Evolutionary conservation across 1,140 invertebrate genomes (phyloP).

Genomic region (Drosophila tsacasi): DNA sequence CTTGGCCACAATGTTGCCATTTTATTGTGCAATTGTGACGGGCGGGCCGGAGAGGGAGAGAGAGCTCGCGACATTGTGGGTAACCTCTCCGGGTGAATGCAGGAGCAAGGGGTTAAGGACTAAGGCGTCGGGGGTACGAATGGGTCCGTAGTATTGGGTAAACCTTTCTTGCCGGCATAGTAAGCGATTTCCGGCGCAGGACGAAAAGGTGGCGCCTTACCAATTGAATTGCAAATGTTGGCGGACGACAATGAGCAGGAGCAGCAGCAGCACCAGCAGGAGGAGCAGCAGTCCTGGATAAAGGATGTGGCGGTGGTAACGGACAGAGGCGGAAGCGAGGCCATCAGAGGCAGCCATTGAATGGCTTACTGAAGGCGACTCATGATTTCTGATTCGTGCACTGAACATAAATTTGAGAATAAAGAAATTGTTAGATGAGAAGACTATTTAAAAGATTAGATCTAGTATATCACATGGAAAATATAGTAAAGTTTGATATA

Average conservation of each 20-base stretch:
- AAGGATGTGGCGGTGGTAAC: constrained; percentile 3
- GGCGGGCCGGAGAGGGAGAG: constrained; percentile 12
- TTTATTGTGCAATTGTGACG: constrained; percentile 73
- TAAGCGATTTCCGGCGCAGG: constrained; percentile 78
- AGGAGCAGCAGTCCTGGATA: constrained; percentile 5
- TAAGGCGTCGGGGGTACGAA: neutral
- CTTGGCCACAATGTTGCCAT: constrained; percentile 64
- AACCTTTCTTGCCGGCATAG: constrained; percentile 66
- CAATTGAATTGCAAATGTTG: constrained; percentile 82
- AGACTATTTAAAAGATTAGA: neutral
- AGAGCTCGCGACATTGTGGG: constrained; percentile 42
- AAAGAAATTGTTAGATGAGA: rapidly evolving
- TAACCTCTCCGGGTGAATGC: neutral
- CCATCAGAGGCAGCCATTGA: constrained; percentile 74
- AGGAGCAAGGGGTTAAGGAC: constrained; percentile 9
- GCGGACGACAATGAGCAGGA: constrained; percentile 57
- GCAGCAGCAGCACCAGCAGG: neutral
- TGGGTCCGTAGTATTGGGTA: constrained; percentile 57
- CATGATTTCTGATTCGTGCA: constrained; percentile 35
- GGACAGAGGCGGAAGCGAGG: constrained; percentile 66
- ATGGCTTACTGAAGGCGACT: constrained; percentile 54
- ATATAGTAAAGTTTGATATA: neutral
- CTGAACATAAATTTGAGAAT: neutral
- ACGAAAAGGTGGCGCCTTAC: constrained; percentile 75
- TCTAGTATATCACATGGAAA: neutral